These are phyloP conservation scores for Myotis findleyi DNA, from an alignment of 2,797 vertebrate species.

Conservation along the genomic window DNA sequence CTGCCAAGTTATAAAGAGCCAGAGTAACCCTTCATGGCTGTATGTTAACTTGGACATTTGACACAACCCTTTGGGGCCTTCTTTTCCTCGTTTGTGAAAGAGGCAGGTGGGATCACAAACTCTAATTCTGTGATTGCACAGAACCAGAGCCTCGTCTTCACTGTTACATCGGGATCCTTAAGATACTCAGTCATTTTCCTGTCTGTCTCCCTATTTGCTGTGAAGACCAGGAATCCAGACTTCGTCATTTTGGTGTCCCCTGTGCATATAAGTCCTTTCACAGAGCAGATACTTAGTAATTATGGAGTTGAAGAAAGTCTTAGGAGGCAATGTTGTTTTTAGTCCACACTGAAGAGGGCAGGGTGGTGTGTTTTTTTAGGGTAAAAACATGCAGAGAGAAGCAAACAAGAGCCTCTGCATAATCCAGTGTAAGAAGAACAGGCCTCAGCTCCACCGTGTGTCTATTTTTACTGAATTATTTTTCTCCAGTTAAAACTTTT, in stretches of 20 bases:
- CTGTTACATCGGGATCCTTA: neutral
- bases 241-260: neutral
- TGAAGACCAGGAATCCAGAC: neutral
- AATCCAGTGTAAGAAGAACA: slow-evolving; percentile 13
- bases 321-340: slow-evolving; percentile 46
- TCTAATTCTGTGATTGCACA: neutral
- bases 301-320: slow-evolving; percentile 41
- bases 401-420: slow-evolving; percentile 35
- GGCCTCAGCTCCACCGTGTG: neutral
- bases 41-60: neutral
- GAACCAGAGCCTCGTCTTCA: neutral
- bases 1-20: neutral
- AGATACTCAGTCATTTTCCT: neutral
- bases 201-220: neutral
- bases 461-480: slow-evolving; percentile 65
- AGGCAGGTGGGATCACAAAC: neutral
- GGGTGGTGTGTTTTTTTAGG: slow-evolving; percentile 53
- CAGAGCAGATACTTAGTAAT: slow-evolving; percentile 1
- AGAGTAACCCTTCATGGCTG: neutral
- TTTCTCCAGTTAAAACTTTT: slow-evolving; percentile 45
- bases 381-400: slow-evolving; percentile 39
- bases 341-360: slow-evolving; percentile 40
- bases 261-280: neutral
- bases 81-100: slow-evolving; percentile 5
- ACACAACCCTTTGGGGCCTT: neutral